Evolutionary conservation across 2,113 vertebrate species (phyloP).

Genomic region (Daboia siamensis): DNA sequence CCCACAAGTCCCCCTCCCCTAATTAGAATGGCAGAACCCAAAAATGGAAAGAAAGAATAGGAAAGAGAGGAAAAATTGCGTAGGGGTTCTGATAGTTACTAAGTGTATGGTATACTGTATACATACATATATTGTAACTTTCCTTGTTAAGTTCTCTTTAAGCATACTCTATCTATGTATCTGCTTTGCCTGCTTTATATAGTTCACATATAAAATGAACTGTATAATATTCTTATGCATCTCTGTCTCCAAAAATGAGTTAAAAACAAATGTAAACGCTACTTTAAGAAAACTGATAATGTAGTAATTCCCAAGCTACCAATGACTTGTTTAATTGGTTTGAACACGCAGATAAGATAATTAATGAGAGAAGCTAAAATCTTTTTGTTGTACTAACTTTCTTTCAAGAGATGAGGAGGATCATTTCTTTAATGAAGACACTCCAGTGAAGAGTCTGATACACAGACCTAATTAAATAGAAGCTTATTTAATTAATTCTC

Average conservation of each 20-base stretch:
- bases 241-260: background rate
- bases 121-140: background rate
- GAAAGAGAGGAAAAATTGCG: no score
- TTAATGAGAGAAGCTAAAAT: background rate
- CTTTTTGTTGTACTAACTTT: background rate
- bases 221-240: background rate
- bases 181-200: background rate
- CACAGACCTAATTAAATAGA: conserved; percentile 19
- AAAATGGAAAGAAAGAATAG: no score
- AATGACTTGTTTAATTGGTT: conserved; percentile 13
- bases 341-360: background rate
- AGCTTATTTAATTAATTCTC: conserved; percentile 16
- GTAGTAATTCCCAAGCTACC: background rate
- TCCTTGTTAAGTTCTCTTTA: background rate
- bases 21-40: no score
- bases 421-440: background rate
- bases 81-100: no score
- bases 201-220: background rate
- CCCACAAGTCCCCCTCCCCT: no score
- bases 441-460: background rate
- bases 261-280: background rate
- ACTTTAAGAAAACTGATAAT: background rate
- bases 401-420: background rate
- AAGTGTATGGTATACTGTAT: background rate
- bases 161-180: background rate